Conservation (phyloP, 2,888 invertebrate genomes). For the Chrysomela aeneicollis region DNA sequence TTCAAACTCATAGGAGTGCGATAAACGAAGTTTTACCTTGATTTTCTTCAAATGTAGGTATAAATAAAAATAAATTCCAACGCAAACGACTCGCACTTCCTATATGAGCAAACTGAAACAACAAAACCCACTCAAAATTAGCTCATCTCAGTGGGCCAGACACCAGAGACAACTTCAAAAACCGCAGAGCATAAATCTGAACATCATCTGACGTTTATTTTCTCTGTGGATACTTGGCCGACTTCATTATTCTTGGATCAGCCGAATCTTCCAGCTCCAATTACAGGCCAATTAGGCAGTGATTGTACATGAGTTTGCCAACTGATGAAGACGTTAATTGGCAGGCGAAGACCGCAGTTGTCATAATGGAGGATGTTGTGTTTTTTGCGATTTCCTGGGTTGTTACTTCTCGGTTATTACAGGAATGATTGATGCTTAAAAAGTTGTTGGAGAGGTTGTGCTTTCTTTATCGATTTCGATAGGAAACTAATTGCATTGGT, state of each 20-base stretch:
- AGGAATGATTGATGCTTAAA: no score
- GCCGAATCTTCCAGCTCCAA: constrained; percentile 34
- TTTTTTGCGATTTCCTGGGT: no score
- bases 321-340: constrained; percentile 26
- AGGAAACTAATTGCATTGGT: no score
- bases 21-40: no score
- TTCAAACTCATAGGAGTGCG: no score
- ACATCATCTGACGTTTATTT: background rate
- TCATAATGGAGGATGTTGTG: no score
- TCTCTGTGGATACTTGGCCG: background rate
- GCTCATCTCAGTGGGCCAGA: background rate
- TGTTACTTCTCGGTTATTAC: no score
- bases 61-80: background rate
- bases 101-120: background rate
- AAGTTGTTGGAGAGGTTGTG: no score
- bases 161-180: background rate
- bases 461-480: no score
- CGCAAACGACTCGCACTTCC: background rate
- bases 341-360: no score
- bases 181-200: background rate
- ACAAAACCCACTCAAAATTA: background rate
- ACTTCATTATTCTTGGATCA: constrained; percentile 38
- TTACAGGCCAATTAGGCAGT: constrained; percentile 35
- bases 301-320: constrained; percentile 28
- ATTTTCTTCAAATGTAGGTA: no score